Percentiles rank a stretch among this genome's conserved stretches.
These are phyloP conservation scores for Tetrao urogallus DNA, from an alignment of 2,113 vertebrate species.

Conservation along the genomic window DNA sequence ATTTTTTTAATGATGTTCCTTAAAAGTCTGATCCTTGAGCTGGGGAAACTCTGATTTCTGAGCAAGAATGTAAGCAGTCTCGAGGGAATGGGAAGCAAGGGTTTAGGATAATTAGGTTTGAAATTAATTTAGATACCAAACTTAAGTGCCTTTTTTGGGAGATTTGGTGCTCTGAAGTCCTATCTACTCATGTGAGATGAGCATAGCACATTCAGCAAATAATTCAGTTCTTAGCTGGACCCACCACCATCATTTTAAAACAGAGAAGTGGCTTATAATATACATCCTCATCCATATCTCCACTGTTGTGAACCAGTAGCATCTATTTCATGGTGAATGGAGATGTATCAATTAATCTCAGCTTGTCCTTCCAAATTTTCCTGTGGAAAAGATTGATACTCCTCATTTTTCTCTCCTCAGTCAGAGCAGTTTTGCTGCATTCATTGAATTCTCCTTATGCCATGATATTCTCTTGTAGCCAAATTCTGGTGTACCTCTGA, in stretches of 20 bases:
- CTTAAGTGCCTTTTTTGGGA: slow-evolving; percentile 16
- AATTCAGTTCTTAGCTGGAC: neutral
- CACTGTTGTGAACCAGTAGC: neutral
- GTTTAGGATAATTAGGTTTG: neutral
- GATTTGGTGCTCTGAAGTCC: neutral
- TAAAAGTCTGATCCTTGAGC: neutral
- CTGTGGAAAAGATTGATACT: neutral
- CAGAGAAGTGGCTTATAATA: neutral
- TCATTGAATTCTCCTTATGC: neutral
- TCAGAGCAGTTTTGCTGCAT: neutral
- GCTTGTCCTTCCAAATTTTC: neutral
- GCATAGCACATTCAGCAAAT: neutral
- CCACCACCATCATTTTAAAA: neutral
- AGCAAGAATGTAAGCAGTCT: slow-evolving; percentile 7
- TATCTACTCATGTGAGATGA: neutral
- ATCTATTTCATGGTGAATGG: neutral
- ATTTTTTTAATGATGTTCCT: neutral
- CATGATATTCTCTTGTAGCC: neutral
- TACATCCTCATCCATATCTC: neutral
- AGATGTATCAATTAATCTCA: neutral
- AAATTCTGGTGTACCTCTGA: neutral
- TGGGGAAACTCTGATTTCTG: neutral
- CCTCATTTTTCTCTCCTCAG: neutral
- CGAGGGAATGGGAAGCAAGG: neutral
- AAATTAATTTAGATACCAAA: slow-evolving; percentile 26